Percentiles rank a stretch among this genome's conserved stretches.
phyloP scores from a whole-genome alignment of 2,888 invertebrate species.

The Aelia acuminata region DNA sequence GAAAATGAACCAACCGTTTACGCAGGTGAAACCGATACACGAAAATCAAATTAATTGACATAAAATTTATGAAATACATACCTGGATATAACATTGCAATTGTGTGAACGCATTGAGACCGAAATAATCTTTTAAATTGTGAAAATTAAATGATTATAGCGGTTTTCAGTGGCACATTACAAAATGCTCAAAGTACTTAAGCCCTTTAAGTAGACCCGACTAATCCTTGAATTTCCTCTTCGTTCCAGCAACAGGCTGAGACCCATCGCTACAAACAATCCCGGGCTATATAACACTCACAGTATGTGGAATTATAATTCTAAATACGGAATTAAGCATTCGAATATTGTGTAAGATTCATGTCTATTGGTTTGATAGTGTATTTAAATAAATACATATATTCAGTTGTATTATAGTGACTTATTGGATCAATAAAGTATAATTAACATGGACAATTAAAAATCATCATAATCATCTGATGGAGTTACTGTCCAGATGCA shows the following conservation, averaged over 20 bases:
- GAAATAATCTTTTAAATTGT: background rate
- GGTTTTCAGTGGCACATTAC: background rate
- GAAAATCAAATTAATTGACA: too few species aligned
- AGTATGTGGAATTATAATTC: background rate
- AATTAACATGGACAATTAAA: too few species aligned
- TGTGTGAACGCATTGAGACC: background rate
- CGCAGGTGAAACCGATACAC: too few species aligned
- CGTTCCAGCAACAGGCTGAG: background rate
- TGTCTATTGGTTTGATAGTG: too few species aligned
- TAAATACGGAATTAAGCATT: background rate
- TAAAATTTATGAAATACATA: background rate
- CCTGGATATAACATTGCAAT: background rate
- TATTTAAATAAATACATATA: too few species aligned
- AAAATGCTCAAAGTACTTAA: background rate
- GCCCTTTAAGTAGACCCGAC: slow-evolving; percentile 7
- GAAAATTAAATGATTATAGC: background rate
- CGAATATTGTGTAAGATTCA: background rate
- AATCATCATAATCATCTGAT: too few species aligned
- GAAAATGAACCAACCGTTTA: too few species aligned
- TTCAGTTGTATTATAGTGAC: too few species aligned
- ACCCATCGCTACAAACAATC: background rate
- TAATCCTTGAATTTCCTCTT: background rate
- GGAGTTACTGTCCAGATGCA: too few species aligned
- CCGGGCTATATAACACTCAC: background rate
- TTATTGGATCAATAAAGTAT: too few species aligned